phyloP scores from a whole-genome alignment of 1,140 invertebrate species.

The Pteromalus puparum region DNA sequence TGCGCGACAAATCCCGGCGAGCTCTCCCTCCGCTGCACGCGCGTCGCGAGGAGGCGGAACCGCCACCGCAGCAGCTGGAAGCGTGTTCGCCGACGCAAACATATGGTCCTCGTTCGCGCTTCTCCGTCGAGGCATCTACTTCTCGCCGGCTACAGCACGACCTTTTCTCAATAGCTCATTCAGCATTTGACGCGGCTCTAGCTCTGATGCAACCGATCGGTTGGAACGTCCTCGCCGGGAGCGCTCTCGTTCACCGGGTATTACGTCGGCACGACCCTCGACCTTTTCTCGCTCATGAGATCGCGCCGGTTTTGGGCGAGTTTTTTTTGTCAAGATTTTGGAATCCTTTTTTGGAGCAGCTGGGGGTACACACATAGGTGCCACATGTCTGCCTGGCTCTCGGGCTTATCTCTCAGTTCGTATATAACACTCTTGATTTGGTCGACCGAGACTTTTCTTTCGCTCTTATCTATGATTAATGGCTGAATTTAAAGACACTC shows the following conservation, averaged over 20 bases:
- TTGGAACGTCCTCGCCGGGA: too few relatives aligned
- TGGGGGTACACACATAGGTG: neutral
- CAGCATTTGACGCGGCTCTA: too few relatives aligned
- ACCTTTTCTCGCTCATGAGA: too few relatives aligned
- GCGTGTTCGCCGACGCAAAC: constrained; percentile 14
- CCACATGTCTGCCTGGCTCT: neutral
- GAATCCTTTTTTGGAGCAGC: neutral
- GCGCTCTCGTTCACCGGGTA: too few relatives aligned
- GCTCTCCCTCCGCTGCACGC: neutral
- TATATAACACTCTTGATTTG: neutral
- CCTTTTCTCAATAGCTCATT: neutral
- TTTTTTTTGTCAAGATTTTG: neutral
- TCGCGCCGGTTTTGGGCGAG: neutral
- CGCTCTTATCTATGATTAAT: neutral
- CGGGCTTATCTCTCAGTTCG: neutral
- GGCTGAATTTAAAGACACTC: neutral
- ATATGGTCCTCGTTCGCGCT: constrained; percentile 31
- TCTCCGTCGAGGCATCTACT: neutral
- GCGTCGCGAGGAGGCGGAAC: neutral
- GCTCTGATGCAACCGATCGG: neutral
- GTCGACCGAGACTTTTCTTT: neutral
- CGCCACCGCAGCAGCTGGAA: constrained; percentile 30
- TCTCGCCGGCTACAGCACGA: neutral
- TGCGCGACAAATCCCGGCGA: neutral
- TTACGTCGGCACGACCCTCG: too few relatives aligned